Base-by-base conservation (phyloP, 2,113 vertebrate genomes). In the Tautogolabrus adspersus region DNA sequence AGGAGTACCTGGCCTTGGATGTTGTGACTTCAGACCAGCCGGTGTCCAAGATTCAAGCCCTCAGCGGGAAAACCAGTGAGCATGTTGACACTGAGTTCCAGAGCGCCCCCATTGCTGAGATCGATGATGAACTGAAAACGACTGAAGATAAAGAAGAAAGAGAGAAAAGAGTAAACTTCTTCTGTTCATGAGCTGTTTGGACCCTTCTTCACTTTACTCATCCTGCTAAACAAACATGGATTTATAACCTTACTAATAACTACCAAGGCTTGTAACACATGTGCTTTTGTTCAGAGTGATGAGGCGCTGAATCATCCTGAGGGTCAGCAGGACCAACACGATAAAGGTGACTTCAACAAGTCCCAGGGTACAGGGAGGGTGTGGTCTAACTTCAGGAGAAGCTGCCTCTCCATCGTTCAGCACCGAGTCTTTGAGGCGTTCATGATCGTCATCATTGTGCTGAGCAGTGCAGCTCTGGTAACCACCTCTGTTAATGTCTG, bases 401-500 rank as follows among this genome's bases (percentile, higher is more conserved):
- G 94, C 26, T 97, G 97, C 79, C 96, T 95, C 87, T 70, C 54
- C 69, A 96, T 98, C 0, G 96, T 97, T 0, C 96, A 97, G 77
- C 96, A 98, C 34, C 95, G 94, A 89, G 96, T 93, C 92, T 98
- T 99, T 0, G 95, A 98, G 86, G 93, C 88, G 57, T 97, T 98
- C 92, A 96, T 98, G 10, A 94, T 97, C 86, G 94, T 98, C 92
- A 96, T 98, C 96, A 97, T 99, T 75, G 91, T 98, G 54, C 94
- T 98, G 49, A 99, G 97, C 92, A 97, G 96, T 0, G 95, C 93
- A 4, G 96, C 96, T 0, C 90, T 99, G 96, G 97, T 94, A 75
- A 80, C 79, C 3, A 30, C 26, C 3, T 3, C 26, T 26, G 26
- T 26, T 26, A 26, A 26, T 26, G 3, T 26, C 26, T 26, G 26